Evolutionary conservation across 2,797 vertebrate species (phyloP).

Genomic region (Poecile montanus): DNA sequence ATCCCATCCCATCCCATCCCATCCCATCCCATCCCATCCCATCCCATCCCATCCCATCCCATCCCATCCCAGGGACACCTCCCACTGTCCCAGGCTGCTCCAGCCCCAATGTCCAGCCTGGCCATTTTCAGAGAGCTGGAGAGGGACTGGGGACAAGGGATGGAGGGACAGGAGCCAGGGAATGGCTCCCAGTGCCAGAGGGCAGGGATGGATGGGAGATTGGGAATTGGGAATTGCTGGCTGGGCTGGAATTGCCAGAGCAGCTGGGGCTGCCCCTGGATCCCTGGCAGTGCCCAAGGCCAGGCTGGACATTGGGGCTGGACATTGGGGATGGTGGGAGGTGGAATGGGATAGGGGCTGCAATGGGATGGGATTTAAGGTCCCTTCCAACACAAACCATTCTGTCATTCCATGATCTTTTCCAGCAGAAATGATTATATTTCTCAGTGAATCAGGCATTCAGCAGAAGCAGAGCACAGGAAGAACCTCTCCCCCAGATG

Average conservation of each 20-base stretch:
- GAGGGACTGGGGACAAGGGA: neutral
- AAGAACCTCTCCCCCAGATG: neutral
- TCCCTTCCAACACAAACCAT: neutral
- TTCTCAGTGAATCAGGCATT: neutral
- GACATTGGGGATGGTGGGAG: neutral
- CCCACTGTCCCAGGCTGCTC: neutral
- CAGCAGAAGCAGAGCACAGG: neutral
- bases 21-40: no score
- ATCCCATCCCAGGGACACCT: neutral
- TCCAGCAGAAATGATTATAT: neutral
- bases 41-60: no score
- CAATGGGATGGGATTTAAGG: accelerated
- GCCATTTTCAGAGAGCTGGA: neutral
- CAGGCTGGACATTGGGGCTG: neutral
- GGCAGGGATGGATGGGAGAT: neutral
- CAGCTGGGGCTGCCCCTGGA: neutral
- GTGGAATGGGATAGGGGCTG: no score
- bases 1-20: no score
- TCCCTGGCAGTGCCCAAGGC: neutral
- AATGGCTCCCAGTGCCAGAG: neutral
- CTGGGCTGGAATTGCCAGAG: neutral
- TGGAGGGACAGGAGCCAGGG: neutral
- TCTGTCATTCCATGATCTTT: neutral
- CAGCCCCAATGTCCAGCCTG: neutral
- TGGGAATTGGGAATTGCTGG: neutral